Evolutionary conservation across 2,113 vertebrate species (phyloP), one percentile per base, ranked within the genome.

Genomic region (Ibidorhyncha struthersii): DNA sequence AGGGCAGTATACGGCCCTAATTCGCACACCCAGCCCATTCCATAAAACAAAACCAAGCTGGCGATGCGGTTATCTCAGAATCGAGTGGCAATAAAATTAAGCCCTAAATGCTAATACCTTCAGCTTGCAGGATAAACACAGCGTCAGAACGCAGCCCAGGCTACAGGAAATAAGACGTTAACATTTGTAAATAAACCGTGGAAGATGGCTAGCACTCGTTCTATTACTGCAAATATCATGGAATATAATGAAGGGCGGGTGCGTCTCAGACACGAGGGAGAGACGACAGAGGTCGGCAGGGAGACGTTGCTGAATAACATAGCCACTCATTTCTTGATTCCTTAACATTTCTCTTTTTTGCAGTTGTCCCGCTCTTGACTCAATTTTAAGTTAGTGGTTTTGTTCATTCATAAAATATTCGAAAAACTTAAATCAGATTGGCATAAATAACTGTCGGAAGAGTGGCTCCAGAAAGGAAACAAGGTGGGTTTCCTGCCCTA

Each of bases 101-200:
- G 76, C 77, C 72, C 72, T 92, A 92, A 86, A 92, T 84, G 86
- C 72, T 89, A 93, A 89, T 79, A 90, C 80, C 67, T 88, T 86
- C 88, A 83, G 63, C 45, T 93, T 29, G 43, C 80, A 89, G 94
- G 88, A 86, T 55, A 90, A 96, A 55, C 49, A 61, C 65, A 4
- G n/a, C 52, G 76, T 59, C 23, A 10, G 90, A 95, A 72, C 59
- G 58, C 71, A 90, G 94, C 27, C 76, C 80, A 8, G 67, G 1
- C 55, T 59, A 38, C 25, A 78, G 80, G 82, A 91, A 95, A 76
- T 19, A 43, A 84, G 67, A 43, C 2, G 2, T 43, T 83, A 86
- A 67, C 56, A 52, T 86, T 78, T 82, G 80, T 67, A 93, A 86
- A 84, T 71, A 59, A 41, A 59, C 66, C 10, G 40, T 23, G 56